Base-by-base conservation (phyloP, 1,140 invertebrate species). In the Nasonia vitripennis region DNA sequence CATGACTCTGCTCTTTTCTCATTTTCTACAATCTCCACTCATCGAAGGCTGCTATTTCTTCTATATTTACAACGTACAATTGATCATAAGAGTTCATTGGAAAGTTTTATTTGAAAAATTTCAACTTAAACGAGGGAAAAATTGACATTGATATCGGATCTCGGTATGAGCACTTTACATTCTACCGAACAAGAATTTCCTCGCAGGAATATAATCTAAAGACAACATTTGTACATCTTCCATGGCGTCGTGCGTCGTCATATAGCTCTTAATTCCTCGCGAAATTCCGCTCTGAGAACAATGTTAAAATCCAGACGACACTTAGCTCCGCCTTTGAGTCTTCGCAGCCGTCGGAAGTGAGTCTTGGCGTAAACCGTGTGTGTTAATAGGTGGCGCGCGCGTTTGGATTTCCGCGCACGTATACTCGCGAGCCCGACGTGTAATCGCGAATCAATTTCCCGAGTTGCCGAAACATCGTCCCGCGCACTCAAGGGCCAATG, bases 391-490 rank as follows among this genome's bases (percentile, higher is more conserved):
- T 10, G 14, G 7, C 70, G 70, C 2, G 12, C 48, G 77, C 51
- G 34, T 5, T 78, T 67, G 78, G 51, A 14, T 79, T 81, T n/a
- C 41, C 27, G n/a, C 37, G 79, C 79, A 81, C 79, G 79, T 70
- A 23, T 14, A 37, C 55, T 3, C 3, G 20, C 17, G 55, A 20
- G 55, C 55, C 55, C 55, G 62, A 55, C n/a, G 51, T 67, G 34
- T 71, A 81, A 81, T 81, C 67, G 79, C 37, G 79, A 81, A 81
- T 81, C 67, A 71, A 81, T 71, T 79, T 71, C 34, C 67, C 67
- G 68, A 62, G 55, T 67, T n/a, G 31, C 34, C 17, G 51, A 67
- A 48, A 51, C 20, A 55, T 67, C 11, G 27, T 20, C 23, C 55
- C 73, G 37, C 34, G 73, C 11, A 51, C 48, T 51, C 48, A 3